phyloP scores from a whole-genome alignment of 2,888 invertebrate genomes.

The Drosophila mulleri region DNA sequence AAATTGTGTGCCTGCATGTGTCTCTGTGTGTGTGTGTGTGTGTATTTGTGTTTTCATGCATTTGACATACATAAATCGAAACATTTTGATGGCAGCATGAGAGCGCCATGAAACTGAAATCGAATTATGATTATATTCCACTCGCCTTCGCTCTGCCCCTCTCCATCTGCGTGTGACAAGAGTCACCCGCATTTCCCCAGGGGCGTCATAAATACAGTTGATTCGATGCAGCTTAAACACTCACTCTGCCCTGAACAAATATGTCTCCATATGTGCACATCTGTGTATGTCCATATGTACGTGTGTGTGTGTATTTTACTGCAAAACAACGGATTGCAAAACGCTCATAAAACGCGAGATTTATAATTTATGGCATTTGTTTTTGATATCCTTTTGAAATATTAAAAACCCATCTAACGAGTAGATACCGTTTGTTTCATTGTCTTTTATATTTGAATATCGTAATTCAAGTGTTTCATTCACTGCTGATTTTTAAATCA shows the following conservation, averaged over 20 bases:
- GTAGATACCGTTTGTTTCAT: background rate
- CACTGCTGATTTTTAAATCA: background rate
- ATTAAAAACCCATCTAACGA: conserved; percentile 9
- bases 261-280: background rate
- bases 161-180: background rate
- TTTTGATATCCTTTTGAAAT: conserved; percentile 13
- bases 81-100: conserved; percentile 35
- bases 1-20: background rate
- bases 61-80: conserved; percentile 27
- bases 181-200: conserved; percentile 7
- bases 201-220: conserved; percentile 48
- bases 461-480: background rate
- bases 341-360: conserved; percentile 37
- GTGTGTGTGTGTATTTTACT: conserved; percentile 27
- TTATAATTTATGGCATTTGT: conserved; percentile 24
- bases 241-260: conserved; percentile 5
- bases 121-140: conserved; percentile 45
- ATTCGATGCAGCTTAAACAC: conserved; percentile 20
- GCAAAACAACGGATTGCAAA: conserved; percentile 31
- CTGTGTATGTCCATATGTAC: background rate
- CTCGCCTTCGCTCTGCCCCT: background rate
- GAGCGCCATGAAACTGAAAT: conserved; percentile 36
- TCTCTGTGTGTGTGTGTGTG: background rate
- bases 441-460: background rate
- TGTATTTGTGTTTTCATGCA: background rate